Base-by-base conservation (phyloP, 2,888 invertebrate species). In the Laothoe populi region DNA sequence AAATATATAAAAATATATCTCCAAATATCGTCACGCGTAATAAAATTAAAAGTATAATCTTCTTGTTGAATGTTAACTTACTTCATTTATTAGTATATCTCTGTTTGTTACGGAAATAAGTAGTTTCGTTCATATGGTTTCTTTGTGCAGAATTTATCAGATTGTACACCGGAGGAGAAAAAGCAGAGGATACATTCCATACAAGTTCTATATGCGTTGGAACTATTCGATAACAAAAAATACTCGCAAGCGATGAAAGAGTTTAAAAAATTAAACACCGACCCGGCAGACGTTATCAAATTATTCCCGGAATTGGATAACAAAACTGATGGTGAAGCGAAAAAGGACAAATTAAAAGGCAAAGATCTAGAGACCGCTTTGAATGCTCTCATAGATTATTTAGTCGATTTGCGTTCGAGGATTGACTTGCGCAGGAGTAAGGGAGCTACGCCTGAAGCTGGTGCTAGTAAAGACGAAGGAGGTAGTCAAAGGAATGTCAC, bases 201-300 rank as follows among this genome's bases (percentile, higher is more conserved):
- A 72, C 97, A 98, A 86, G 97, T 97, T 66, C 93, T 98, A 0
- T 96, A 96, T 82, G 99, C 99, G 0, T 95, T 98, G 76, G 97
- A 99, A 82, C 90, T 99, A 10, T 99, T 99, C 85, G 95, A 96
- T 61, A 96, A 96, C 78, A 97, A 97, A 81, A 94, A 96, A 73
- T 99, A 98, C 82, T 94, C 96, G 10, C 96, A 97, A 71, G 97
- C 99, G 0, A 98, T 99, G 97, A 95, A 95, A 61, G 96, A 98
- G 78, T 99, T 99, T 85, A 93, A 96, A 4, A 96, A 97, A 81
- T 93, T 99, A 0, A 96, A 96, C 72, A 98, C 98, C 4, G 99
- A 99, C 90, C 98, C 99, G 0, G 96, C 97, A 49, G 97, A 98
- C 82, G 99, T 99, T 10, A 99, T 99, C 67, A 96, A 98, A 66